These are phyloP conservation scores for Caenorhabditis sp. DNA, from an alignment of 2,888 invertebrate genomes.

Conservation along the genomic window DNA sequence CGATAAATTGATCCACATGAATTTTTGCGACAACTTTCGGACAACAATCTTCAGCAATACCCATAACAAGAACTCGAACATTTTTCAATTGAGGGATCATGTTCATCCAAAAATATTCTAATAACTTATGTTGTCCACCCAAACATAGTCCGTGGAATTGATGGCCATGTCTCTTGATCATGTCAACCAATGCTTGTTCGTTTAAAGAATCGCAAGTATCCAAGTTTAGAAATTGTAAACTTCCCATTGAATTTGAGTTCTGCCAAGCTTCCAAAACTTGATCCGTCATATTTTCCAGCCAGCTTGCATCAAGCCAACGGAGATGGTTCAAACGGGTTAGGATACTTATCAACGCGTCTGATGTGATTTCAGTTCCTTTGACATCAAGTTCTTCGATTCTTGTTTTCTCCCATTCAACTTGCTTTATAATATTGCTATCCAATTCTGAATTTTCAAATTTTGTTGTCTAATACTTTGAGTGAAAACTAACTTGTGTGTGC, in stretches of 20 bases:
- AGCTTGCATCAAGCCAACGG: slow-evolving; percentile 90
- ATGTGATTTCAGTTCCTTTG: slow-evolving; percentile 87
- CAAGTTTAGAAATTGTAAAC: slow-evolving; percentile 86
- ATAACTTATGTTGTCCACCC: slow-evolving; percentile 87
- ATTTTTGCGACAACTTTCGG: slow-evolving; percentile 84
- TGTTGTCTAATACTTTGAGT: too few species aligned
- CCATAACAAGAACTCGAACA: slow-evolving; percentile 94
- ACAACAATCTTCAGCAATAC: slow-evolving; percentile 92
- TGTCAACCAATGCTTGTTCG: slow-evolving; percentile 89
- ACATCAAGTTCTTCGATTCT: slow-evolving; percentile 90
- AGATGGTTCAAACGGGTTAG: slow-evolving; percentile 85
- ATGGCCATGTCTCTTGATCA: slow-evolving; percentile 86
- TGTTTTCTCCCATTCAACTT: slow-evolving; percentile 97
- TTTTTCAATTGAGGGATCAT: slow-evolving; percentile 89
- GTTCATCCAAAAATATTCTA: slow-evolving; percentile 96
- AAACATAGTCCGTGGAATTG: slow-evolving; percentile 90
- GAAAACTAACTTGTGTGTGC: slow-evolving; percentile 84
- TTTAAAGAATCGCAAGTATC: slow-evolving; percentile 93
- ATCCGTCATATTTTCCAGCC: slow-evolving; percentile 96
- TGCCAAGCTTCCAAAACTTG: slow-evolving; percentile 87
- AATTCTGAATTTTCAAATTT: slow-evolving; percentile 79
- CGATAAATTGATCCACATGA: slow-evolving; percentile 93
- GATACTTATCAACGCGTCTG: slow-evolving; percentile 91
- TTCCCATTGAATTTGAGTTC: slow-evolving; percentile 81
- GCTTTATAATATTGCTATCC: slow-evolving; percentile 89